Percentiles rank a stretch among this genome's conserved stretches.
Conservation (phyloP, 2,113 vertebrate species). For the Onychostoma macrolepis region DNA sequence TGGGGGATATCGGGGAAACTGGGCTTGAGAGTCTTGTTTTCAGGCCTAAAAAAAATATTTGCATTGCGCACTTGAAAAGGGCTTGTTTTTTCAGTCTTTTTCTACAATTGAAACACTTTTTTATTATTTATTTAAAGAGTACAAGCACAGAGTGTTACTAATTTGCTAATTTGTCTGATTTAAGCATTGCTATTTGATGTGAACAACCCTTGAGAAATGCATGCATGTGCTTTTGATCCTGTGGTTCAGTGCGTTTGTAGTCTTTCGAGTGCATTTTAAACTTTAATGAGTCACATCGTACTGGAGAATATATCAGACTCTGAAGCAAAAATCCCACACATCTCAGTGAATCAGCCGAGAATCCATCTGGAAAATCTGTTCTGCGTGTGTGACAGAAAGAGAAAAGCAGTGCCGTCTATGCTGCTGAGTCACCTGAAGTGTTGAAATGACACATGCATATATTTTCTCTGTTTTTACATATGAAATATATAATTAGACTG, state of each 20-base stretch:
- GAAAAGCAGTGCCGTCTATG: background rate
- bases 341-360: constrained; percentile 33
- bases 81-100: background rate
- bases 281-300: constrained; percentile 34
- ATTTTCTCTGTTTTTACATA: background rate
- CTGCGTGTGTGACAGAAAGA: background rate
- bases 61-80: background rate
- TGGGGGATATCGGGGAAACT: background rate
- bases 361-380: constrained; percentile 50
- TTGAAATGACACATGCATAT: background rate
- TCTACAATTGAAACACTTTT: background rate
- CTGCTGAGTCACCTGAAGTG: background rate
- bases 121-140: constrained; percentile 5
- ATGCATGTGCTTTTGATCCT: constrained; percentile 19
- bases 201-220: constrained; percentile 12
- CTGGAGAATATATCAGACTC: constrained; percentile 41
- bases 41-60: constrained; percentile 18
- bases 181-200: background rate
- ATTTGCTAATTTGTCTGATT: constrained; percentile 25
- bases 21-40: constrained; percentile 2
- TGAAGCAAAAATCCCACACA: constrained; percentile 36
- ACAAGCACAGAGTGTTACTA: background rate
- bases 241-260: background rate
- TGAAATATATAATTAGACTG: background rate
- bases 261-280: constrained; percentile 5